These are phyloP conservation scores for Steinernema feltiae DNA, from an alignment of 1,140 invertebrate genomes.

Conservation along the genomic window DNA sequence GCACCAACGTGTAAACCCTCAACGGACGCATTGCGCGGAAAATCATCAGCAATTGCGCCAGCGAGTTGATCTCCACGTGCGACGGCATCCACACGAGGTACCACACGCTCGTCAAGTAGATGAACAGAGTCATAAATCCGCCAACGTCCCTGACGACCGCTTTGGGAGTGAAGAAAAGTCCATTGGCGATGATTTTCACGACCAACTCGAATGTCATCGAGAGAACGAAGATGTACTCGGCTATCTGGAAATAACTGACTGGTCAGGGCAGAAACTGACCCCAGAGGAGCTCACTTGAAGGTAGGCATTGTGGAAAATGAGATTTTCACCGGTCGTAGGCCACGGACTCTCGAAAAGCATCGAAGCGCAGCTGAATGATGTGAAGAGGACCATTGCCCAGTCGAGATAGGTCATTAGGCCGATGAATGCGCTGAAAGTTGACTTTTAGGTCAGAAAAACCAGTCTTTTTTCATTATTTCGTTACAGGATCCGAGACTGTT, in stretches of 20 bases:
- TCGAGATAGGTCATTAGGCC: constrained; percentile 96
- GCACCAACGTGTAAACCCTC: constrained; percentile 92
- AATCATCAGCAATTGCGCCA: constrained; percentile 89
- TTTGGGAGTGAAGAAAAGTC: constrained; percentile 96
- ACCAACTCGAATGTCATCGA: constrained; percentile 94
- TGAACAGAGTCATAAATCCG: constrained; percentile 90
- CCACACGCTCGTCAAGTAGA: constrained; percentile 87
- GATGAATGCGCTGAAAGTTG: constrained; percentile 60
- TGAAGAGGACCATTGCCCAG: constrained; percentile 98
- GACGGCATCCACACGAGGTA: constrained; percentile 93
- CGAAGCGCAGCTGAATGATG: constrained; percentile 88
- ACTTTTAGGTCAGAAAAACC: no score
- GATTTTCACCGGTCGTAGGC: constrained; percentile 56
- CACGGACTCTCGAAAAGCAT: constrained; percentile 92
- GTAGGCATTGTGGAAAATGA: constrained; percentile 55
- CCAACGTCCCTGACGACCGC: constrained; percentile 94
- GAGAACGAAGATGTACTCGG: constrained; percentile 94
- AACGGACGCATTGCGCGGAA: constrained; percentile 88
- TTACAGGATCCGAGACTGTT: no score
- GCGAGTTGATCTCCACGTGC: constrained; percentile 80
- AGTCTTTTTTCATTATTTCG: no score
- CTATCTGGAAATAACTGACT: constrained; percentile 72
- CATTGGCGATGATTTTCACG: constrained; percentile 92
- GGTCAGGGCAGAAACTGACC: constrained; percentile 69
- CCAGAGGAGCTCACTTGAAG: constrained; percentile 43